Base-by-base conservation (phyloP, 2,888 invertebrate genomes). In the Melinaea marsaeus region DNA sequence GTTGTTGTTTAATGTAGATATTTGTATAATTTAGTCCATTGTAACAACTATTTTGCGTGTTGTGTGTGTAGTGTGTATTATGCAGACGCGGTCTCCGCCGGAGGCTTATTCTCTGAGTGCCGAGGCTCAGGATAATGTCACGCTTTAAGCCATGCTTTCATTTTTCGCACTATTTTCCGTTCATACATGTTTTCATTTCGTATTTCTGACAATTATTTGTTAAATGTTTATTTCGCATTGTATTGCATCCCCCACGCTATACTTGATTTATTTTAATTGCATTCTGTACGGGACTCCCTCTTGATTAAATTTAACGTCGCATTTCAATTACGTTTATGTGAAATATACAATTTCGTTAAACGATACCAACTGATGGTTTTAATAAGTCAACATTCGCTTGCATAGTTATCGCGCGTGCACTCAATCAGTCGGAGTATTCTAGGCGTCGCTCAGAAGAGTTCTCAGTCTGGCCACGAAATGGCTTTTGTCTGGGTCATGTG, bases 301-400 rank as follows among this genome's bases (percentile, higher is more conserved):
- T 47, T 57, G 62, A 35, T 61, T 60, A 59, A 64, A 58, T 62
- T 55, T 51, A 57, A 58, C 54, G 48, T 33, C 58, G 58, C 45
- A 56, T 65, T 61, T 62, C 67, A 64, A 64, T 64, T 64, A 67
- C 45, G 55, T 42, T 55, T 58, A 60, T 54, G 57, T 62, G 62
- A 58, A 60, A 9, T 55, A 57, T 64, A 47, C 54, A 34, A 58
- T 58, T 60, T 57, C 45, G 60, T 62, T 62, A 51, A 34, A 60
- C 60, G 57, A 47, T 55, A 57, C 32, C 5, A n/a, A 54, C 55
- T 54, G 13, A 42, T 55, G 48, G 57, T 61, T 62, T 62, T 51
- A 67, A 64, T 67, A 60, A 58, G 46, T 54, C 58, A 57, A 45
- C 55, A 46, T 58, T 62, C 55, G 42, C 55, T 37, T 64, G 54